Base-by-base conservation (phyloP, 1,140 invertebrate genomes). In the Hycleus phaleratus region DNA sequence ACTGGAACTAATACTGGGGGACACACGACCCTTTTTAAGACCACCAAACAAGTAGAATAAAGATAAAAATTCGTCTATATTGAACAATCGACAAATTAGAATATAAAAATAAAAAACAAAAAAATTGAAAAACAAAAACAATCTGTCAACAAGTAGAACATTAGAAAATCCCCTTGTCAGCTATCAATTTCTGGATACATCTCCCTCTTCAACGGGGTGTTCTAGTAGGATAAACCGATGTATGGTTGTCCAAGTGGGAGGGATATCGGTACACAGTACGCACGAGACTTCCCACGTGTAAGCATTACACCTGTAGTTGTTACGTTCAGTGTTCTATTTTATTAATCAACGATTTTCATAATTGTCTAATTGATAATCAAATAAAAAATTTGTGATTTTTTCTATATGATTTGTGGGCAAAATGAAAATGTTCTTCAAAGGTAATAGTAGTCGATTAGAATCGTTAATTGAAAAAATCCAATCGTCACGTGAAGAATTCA, bases 401-500 rank as follows among this genome's bases (percentile, higher is more conserved):
- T 49, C 4, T 38, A 49, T 38, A 43, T 52, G 50, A 49, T 10
- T 51, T n/a, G 12, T 4, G 8, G 18, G 9, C 49, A 54, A 46
- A 52, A 50, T 48, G 39, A 66, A 64, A 66, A 65, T 67, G 68
- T 54, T 66, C 52, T 66, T 68, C 48, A 66, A 64, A 47, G 87
- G 87, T 57, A 88, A 89, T 71, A 89, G 87, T 76, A 86, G 83
- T 68, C 79, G 85, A 60, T 73, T 90, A 68, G 87, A 90, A 74
- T 82, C 88, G 65, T 78, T 90, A 60, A 90, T 90, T 62, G 87
- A 88, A 69, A 90, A 90, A 75, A 90, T 90, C 64, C 88, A 90
- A 68, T 85, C 86, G 3, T 87, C 86, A 64, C 89, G 89, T 74
- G 83, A 84, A 62, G 24, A 53, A 45, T 53, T 48, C 42, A 44